A percentile compares a stretch with the other conserved stretches of the same genome.
Evolutionary conservation across 1,140 invertebrate species (phyloP).

Genomic region (Mizuhopecten yessoensis): DNA sequence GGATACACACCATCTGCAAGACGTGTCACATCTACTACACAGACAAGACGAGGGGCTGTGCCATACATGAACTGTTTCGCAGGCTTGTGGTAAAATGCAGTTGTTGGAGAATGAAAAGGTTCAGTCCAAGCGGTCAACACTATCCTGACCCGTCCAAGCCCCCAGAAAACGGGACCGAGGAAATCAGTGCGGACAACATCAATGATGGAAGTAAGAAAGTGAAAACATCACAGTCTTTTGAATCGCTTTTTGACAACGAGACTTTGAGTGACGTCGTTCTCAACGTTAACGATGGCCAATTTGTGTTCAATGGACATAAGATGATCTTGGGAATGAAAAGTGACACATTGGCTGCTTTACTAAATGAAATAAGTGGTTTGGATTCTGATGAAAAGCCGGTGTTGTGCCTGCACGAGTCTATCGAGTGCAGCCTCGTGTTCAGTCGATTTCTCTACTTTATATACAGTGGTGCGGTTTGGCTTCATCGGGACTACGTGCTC

Average conservation of each 20-base stretch:
- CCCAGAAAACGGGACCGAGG: constrained; percentile 68
- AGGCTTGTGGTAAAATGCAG: constrained; percentile 52
- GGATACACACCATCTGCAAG: neutral
- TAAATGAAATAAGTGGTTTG: constrained; percentile 67
- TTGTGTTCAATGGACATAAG: constrained; percentile 77
- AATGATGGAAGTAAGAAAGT: constrained; percentile 73
- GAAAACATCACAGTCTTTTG: constrained; percentile 79
- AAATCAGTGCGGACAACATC: constrained; percentile 55
- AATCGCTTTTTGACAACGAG: constrained; percentile 78
- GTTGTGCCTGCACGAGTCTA: constrained; percentile 71
- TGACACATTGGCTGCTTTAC: constrained; percentile 74
- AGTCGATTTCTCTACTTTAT: constrained; percentile 80
- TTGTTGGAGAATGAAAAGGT: constrained; percentile 69
- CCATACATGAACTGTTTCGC: neutral
- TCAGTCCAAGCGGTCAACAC: constrained; percentile 70
- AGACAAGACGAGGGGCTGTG: neutral
- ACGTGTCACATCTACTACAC: neutral
- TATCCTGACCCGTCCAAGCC: constrained; percentile 75
- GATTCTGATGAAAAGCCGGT: constrained; percentile 66
- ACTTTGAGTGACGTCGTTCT: constrained; percentile 77
- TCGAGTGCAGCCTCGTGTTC: constrained; percentile 77
- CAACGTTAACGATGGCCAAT: constrained; percentile 75
- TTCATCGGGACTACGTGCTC: constrained; percentile 80
- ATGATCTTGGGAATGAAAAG: constrained; percentile 80
- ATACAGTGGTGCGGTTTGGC: constrained; percentile 80